Conservation (phyloP, 1,140 invertebrate species). For the Scaptomyza graminum region DNA sequence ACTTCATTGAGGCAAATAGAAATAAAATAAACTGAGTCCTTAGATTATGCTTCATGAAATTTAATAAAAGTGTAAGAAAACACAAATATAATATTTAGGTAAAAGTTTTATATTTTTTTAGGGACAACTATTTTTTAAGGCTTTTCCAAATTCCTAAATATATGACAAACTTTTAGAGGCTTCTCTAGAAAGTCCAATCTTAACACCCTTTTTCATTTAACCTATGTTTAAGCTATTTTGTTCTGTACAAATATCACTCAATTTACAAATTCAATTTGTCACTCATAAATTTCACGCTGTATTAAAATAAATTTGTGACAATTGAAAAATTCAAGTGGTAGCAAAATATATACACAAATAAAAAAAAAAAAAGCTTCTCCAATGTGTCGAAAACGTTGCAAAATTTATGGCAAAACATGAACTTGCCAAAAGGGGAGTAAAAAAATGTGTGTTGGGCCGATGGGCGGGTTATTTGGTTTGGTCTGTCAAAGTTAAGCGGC, state of each 20-base stretch:
- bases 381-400: constrained; percentile 55
- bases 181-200: too few relatives aligned
- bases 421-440: not conserved
- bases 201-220: not conserved
- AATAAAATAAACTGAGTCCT: not conserved
- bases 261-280: constrained; percentile 78
- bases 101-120: too few relatives aligned
- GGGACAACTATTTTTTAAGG: too few relatives aligned
- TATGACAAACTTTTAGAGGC: too few relatives aligned
- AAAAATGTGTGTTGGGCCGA: not conserved
- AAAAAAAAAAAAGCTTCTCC: constrained; percentile 34
- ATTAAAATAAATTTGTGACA: constrained; percentile 79
- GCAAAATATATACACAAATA: constrained; percentile 24
- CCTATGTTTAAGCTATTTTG: not conserved
- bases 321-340: constrained; percentile 62
- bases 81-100: too few relatives aligned
- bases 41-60: not conserved
- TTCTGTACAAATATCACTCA: constrained; percentile 48
- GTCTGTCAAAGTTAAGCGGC: constrained; percentile 76
- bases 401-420: constrained; percentile 68
- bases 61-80: not conserved
- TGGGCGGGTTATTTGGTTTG: constrained; percentile 40
- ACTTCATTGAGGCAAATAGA: not conserved
- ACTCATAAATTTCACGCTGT: constrained; percentile 80
- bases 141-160: too few relatives aligned